Base-by-base conservation (phyloP, 2,797 vertebrate species). In the Phrynocephalus forsythii region DNA sequence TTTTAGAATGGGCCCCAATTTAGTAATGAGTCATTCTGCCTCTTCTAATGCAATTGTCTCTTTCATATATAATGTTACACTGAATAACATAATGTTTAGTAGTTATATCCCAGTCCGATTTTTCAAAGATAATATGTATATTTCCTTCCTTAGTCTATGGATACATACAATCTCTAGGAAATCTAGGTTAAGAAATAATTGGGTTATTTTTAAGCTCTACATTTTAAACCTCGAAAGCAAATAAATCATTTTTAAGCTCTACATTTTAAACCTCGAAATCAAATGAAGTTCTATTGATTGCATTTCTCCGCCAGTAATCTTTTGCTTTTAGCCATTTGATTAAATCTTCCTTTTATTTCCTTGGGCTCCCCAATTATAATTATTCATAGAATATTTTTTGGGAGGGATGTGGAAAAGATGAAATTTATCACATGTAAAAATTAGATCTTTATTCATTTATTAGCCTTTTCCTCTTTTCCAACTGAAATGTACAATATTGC, bases 211-310 rank as follows among this genome's bases (percentile, higher is more conserved):
- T 81, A 87, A 0, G 0, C 4, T 56, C 18, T 68, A 87, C 18
- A 72, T 33, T 93, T 91, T 78, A 93, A 88, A 82, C 3, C 18
- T 81, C 44, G 90, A 38, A 28, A 89, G 91, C 73, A 87, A 0
- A 0, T 48, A 1, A 80, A 67, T 56, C 83, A 82, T 79, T 66
- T 82, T 81, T 81, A 87, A 0, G 0, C 4, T 56, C 18, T 68
- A 87, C 18, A 72, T 33, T 93, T 91, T 78, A 93, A 88, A 82
- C 3, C 18, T 81, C 44, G 90, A 82, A 48, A 63, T 28, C 79
- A n/a, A 15, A 13, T 71, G 26, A 8, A 68, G 26, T 52, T 30
- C 75, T 87, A 92, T 87, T 77, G 28, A 91, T 90, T 68, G n/a
- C 9, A 89, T 76, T 88, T 90, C 71, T 89, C 72, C 71, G 4